Evolutionary conservation across 2,113 vertebrate genomes (phyloP), one percentile per base, ranked within the genome.

Genomic region (Pipra filicauda): DNA sequence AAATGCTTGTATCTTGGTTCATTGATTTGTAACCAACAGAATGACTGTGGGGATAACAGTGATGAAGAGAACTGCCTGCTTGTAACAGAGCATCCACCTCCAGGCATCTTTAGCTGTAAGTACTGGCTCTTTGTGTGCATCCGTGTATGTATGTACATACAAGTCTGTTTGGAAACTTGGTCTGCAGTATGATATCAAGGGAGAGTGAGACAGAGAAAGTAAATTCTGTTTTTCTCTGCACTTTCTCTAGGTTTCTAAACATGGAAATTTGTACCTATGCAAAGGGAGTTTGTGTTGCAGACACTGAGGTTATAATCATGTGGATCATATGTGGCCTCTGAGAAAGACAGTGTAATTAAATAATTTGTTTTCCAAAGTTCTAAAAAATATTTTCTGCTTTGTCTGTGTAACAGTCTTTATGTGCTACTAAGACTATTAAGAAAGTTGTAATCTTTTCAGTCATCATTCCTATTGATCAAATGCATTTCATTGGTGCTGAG

Each of bases 41-140:
- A 99, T 89, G 99, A 99, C 98, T 99, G 99, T 97, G 99, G 99
- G 81, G 99, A 99, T 98, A 99, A 99, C 98, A 99, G 99, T 87
- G 99, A 99, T 97, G 99, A 99, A 98, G 99, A 99, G 96, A 99
- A 99, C 97, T 99, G 99, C 95, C 98, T 99, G 41, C 98, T 99
- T 97, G 99, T 99, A 97, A 99, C 99, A 35, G 99, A 99, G 96
- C 99, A 99, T 94, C 99, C 99, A 84, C 99, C 99, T 80, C 98
- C 99, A 11, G 98, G 98, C 95, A 98, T 99, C 98, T 99, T 99
- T 90, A 99, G 98, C 98, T 99, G 99, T 99, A 97, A 99, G 99
- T 99, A 92, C 76, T 51, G 82, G 43, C 58, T 82, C 71, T 43
- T 62, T 44, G 54, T 57, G 66, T 89, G 73, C 61, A 37, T 57